These are phyloP conservation scores for Cotesia congregata DNA, from an alignment of 2,888 invertebrate species.

Conservation along the genomic window DNA sequence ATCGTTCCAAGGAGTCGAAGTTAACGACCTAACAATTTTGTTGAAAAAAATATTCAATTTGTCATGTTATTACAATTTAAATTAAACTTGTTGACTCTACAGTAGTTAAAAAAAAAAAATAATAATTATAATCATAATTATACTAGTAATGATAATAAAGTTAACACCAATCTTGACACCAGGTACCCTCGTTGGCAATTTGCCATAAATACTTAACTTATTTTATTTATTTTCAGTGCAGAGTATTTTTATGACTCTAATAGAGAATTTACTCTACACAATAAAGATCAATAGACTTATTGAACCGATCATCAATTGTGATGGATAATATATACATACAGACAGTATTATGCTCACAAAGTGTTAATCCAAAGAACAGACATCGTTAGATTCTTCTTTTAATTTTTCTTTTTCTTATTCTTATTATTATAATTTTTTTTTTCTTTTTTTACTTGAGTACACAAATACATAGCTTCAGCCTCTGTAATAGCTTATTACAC, in stretches of 20 bases:
- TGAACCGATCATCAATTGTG: constrained; percentile 28
- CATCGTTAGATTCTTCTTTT: too few species aligned
- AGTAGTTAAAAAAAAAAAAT: background rate
- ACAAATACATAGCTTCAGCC: constrained; percentile 10
- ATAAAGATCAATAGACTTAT: constrained; percentile 41
- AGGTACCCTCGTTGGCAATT: constrained; percentile 37
- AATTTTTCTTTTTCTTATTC: background rate
- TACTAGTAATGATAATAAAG: constrained; percentile 17
- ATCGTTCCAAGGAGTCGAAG: constrained; percentile 21
- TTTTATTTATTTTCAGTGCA: constrained; percentile 10
- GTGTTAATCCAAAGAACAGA: too few species aligned
- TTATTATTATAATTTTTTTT: background rate
- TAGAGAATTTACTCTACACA: constrained; percentile 43
- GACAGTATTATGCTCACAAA: background rate
- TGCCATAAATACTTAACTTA: constrained; percentile 20
- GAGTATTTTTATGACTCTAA: constrained; percentile 31
- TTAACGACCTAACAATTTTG: constrained; percentile 20
- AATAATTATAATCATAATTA: background rate
- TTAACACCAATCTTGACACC: constrained; percentile 23
- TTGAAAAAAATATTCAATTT: too few species aligned
- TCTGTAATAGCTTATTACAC: constrained; percentile 9
- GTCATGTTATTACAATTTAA: too few species aligned
- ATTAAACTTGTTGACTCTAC: too few species aligned
- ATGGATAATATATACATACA: too few species aligned
- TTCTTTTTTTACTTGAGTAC: background rate